A percentile compares a stretch with the other conserved stretches of the same genome.
phyloP scores from a whole-genome alignment of 2,113 vertebrate genomes.

The Zosterops lateralis region DNA sequence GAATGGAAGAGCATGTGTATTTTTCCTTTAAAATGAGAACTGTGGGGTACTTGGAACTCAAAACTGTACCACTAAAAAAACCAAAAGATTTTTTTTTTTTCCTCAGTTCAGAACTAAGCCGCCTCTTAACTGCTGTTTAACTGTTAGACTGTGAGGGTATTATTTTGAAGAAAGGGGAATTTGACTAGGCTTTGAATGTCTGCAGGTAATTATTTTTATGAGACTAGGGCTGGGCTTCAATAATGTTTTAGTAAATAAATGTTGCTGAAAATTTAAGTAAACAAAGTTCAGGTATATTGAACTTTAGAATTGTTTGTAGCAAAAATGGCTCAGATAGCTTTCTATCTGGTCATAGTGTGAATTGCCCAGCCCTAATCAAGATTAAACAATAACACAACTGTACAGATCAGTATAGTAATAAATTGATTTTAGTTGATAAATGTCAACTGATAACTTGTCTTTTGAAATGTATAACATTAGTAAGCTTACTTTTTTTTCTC shows the following conservation, averaged over 20 bases:
- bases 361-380: slow-evolving; percentile 82
- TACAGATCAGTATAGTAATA: slow-evolving; percentile 76
- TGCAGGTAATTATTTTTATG: slow-evolving; percentile 71
- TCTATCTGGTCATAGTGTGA: slow-evolving; percentile 77
- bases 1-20: not conserved
- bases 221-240: slow-evolving; percentile 83
- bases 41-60: slow-evolving; percentile 40
- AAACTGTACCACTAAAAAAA: slow-evolving; percentile 34
- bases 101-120: slow-evolving; percentile 51
- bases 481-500: slow-evolving; percentile 88
- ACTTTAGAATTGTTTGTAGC: slow-evolving; percentile 65
- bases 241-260: slow-evolving; percentile 61
- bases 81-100: not conserved
- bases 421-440: slow-evolving; percentile 84
- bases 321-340: slow-evolving; percentile 78
- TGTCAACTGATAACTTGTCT: slow-evolving; percentile 85
- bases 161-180: slow-evolving; percentile 54
- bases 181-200: slow-evolving; percentile 70
- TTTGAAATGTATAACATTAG: slow-evolving; percentile 85
- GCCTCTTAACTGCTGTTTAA: slow-evolving; percentile 63
- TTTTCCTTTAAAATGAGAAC: slow-evolving; percentile 34
- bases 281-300: slow-evolving; percentile 65
- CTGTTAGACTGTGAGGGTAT: slow-evolving; percentile 62
- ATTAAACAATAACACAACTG: slow-evolving; percentile 67
- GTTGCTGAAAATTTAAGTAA: slow-evolving; percentile 66